Base-by-base conservation (phyloP, 1,140 invertebrate species). In the fruit fly (Drosophila melanogaster) region DNA sequence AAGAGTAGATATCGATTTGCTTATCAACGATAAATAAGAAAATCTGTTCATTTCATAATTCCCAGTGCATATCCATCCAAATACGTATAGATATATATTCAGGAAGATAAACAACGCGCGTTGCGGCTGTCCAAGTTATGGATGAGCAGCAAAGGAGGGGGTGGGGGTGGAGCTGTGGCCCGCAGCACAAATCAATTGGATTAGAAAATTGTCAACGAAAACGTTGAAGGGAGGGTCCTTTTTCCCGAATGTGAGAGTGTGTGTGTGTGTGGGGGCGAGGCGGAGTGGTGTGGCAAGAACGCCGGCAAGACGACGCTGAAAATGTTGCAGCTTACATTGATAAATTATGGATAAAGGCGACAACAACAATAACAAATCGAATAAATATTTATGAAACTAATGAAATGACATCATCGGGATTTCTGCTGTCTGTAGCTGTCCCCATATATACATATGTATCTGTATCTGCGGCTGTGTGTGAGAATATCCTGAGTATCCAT, bases 321-420 rank as follows among this genome's bases (percentile, higher is more conserved):
- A 84, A 84, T 79, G 81, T 84, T 66, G 71, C 51, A 85, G 81
- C 81, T 85, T 85, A 84, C 81, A 84, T 86, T 81, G 83, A 87
- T 86, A 86, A 86, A 81, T 86, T 87, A 81, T 87, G 83, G 70
- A 86, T 86, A 79, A 79, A 65, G 75, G 78, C 79, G 61, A 72
- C 75, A 75, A 74, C 57, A 57, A 76, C 64, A 61, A 76, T 62
- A 83, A 72, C 58, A 80, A 87, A 79, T 87, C 80, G 83, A 86
- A 87, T 86, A 87, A 87, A 86, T 86, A 86, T 86, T 86, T 86
- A 86, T 86, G 83, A 86, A 86, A 87, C 83, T 86, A 86, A 86
- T 86, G 83, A 86, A 87, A 87, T 81, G 83, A 86, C 79, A 86
- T 86, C 78, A 72, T 59, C 81, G 79, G 43, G 59, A 81, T 62